Evolutionary conservation across 2,888 invertebrate genomes (phyloP).

Genomic region (Matsumyia berberina): DNA sequence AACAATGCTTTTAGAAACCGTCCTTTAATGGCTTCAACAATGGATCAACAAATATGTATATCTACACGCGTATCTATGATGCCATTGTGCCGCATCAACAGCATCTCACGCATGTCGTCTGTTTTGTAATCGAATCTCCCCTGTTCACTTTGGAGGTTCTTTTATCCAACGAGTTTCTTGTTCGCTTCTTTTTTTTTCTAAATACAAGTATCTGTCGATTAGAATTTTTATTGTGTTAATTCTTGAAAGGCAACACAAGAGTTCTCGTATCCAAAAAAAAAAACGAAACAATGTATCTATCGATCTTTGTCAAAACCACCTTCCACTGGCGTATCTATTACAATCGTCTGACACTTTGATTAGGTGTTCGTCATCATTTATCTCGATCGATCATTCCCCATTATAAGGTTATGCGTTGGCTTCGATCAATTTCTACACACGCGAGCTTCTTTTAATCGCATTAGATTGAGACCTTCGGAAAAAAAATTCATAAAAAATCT

Average conservation of each 20-base stretch:
- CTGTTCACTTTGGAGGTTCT: slow-evolving; percentile 23
- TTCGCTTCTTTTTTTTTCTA: slow-evolving; percentile 36
- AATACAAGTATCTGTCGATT: slow-evolving; percentile 47
- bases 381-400: slow-evolving; percentile 72
- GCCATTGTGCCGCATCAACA: slow-evolving; percentile 56
- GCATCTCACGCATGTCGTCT: slow-evolving; percentile 28
- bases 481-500: slow-evolving; percentile 29
- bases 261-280: slow-evolving; percentile 35
- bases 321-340: slow-evolving; percentile 66
- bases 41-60: slow-evolving; percentile 26
- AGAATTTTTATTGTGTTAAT: slow-evolving; percentile 68
- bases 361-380: slow-evolving; percentile 74
- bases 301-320: slow-evolving; percentile 70
- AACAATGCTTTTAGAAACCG: slow-evolving; percentile 27
- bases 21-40: slow-evolving; percentile 57
- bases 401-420: slow-evolving; percentile 28
- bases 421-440: slow-evolving; percentile 9
- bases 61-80: slow-evolving; percentile 23
- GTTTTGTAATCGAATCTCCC: slow-evolving; percentile 50
- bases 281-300: slow-evolving; percentile 57
- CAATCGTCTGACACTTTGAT: slow-evolving; percentile 73
- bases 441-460: slow-evolving; percentile 56
- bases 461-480: slow-evolving; percentile 48
- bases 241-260: neutral
- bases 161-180: slow-evolving; percentile 43